Base-by-base conservation (phyloP, 2,888 invertebrate genomes). In the Apamea epomidion region DNA sequence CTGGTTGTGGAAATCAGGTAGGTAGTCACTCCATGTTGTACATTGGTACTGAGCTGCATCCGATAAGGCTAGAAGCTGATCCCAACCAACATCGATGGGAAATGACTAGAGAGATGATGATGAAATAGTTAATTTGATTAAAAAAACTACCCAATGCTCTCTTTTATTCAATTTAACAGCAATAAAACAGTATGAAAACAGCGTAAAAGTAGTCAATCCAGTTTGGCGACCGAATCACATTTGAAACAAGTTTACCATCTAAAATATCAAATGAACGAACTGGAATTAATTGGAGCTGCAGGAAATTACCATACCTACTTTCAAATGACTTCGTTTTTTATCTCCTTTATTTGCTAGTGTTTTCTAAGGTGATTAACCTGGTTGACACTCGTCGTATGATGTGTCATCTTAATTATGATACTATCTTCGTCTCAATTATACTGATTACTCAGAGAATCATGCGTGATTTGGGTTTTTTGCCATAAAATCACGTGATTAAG, bases 181-280 rank as follows among this genome's bases (percentile, higher is more conserved):
- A 62, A 37, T 72, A n/a, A 77, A 60, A 68, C 1, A 62, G 1
- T 25, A 29, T 21, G 45, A 14, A 25, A 60, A 70, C 75, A 58
- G 37, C 7, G n/a, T 72, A 82, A 75, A 78, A 76, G 72, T 58
- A 45, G 73, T n/a, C 6, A 25, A 48, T 76, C 86, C 45, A 78
- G 85, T 86, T 78, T 74, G 62, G 14, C 65, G 64, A 78, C 74
- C 3, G 73, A 74, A 71, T 84, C n/a, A 32, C 37, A 73, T 45
- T 48, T 21, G 45, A 51, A 82, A 85, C 72, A 65, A 60, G 72
- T 58, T 76, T 25, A n/a, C 7, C 14, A 42, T 85, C n/a, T 58
- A 18, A 32, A 72, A 51, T 42, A 76, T 74, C n/a, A 58, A 71
- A 76, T 62, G n/a, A 48, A 48, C 37, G 58, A 51, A 72, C 42